Conservation (phyloP, 2,797 vertebrate species). For the Cichlasoma orientale region DNA sequence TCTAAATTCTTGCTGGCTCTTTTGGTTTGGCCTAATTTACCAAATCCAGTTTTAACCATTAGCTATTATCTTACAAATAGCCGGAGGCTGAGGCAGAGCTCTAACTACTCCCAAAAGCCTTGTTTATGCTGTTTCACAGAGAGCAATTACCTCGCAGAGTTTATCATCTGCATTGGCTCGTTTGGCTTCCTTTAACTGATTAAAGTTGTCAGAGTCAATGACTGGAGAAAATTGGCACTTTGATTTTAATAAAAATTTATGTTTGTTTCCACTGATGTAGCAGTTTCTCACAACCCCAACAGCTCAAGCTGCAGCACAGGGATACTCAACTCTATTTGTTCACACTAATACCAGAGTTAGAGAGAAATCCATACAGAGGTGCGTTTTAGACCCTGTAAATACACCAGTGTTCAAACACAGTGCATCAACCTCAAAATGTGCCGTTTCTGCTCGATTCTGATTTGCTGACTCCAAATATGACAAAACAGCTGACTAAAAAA, state of each 20-base stretch:
- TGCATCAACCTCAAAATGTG: not conserved
- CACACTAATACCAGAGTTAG: not conserved
- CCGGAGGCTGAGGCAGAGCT: slow-evolving; percentile 53
- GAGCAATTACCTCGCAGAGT: slow-evolving; percentile 61
- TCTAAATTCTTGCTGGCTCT: slow-evolving; percentile 10
- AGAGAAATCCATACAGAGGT: not conserved
- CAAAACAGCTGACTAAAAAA: not conserved
- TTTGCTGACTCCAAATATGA: not conserved
- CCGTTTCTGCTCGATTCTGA: not conserved
- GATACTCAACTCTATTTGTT: slow-evolving; percentile 19
- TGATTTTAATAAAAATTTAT: slow-evolving; percentile 47
- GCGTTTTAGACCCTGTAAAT: slow-evolving; percentile 1
- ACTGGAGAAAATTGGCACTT: slow-evolving; percentile 59
- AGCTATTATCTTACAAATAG: slow-evolving; percentile 56
- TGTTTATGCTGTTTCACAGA: slow-evolving; percentile 59
- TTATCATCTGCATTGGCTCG: slow-evolving; percentile 62
- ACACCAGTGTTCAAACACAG: not conserved
- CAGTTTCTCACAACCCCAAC: slow-evolving; percentile 35
- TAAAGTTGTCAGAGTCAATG: slow-evolving; percentile 58
- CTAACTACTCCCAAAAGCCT: slow-evolving; percentile 65
- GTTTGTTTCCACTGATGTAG: slow-evolving; percentile 42
- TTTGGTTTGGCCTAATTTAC: slow-evolving; percentile 34
- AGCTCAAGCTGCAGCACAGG: not conserved
- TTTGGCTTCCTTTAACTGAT: slow-evolving; percentile 60
- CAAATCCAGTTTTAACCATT: slow-evolving; percentile 40